Evolutionary conservation across 2,888 invertebrate genomes (phyloP).

Genomic region (Meta bourneti): DNA sequence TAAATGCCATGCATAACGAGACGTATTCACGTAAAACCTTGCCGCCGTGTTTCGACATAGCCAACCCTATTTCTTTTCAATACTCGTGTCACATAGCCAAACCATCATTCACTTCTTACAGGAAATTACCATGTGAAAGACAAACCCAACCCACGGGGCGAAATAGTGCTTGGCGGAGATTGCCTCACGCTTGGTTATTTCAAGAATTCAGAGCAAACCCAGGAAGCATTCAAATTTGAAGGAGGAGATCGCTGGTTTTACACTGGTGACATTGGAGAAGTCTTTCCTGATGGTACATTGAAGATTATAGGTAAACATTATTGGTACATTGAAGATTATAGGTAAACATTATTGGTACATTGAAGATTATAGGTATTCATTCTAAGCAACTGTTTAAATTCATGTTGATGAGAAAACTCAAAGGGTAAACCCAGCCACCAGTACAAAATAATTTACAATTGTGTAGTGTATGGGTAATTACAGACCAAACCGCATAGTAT

Average conservation of each 20-base stretch:
- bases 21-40: too few species aligned
- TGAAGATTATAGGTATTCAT: constrained; percentile 94
- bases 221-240: constrained; percentile 90
- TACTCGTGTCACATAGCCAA: too few species aligned
- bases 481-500: too few species aligned
- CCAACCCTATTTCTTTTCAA: too few species aligned
- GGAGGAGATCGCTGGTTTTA: constrained; percentile 94
- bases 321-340: constrained; percentile 96
- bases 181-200: constrained; percentile 96
- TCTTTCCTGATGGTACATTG: constrained; percentile 94
- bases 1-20: too few species aligned
- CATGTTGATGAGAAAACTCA: neutral
- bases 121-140: constrained; percentile 92
- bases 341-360: constrained; percentile 93
- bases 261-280: constrained; percentile 97
- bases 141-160: constrained; percentile 91
- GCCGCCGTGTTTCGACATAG: too few species aligned
- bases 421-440: too few species aligned
- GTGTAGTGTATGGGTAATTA: too few species aligned
- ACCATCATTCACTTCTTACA: constrained; percentile 67
- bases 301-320: constrained; percentile 96
- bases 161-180: constrained; percentile 92
- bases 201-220: constrained; percentile 83
- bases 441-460: too few species aligned
- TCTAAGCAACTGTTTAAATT: neutral